Conservation (phyloP, 2,888 invertebrate species). For the Clivina fossor region DNA sequence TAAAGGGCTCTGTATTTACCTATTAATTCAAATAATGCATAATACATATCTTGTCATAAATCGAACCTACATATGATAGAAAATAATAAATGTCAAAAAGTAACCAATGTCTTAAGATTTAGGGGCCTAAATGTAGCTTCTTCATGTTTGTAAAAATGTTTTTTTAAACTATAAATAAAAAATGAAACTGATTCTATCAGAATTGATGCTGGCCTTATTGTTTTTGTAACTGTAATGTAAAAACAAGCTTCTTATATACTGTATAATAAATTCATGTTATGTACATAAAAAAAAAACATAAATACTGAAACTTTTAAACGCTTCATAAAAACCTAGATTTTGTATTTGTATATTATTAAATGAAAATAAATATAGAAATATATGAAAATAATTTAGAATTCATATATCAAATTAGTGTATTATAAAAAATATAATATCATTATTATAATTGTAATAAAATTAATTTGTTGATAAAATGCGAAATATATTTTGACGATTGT, state of each 20-base stretch:
- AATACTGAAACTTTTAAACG: constrained; percentile 1
- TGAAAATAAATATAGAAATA: constrained; percentile 3
- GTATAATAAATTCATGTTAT: constrained; percentile 10
- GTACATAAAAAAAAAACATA: constrained; percentile 7
- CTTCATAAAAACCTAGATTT: constrained; percentile 26
- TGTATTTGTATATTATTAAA: constrained; percentile 19
- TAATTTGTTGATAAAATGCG: constrained; percentile 20
- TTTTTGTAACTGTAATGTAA: constrained; percentile 18
- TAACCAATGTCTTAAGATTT: no score
- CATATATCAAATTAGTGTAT: constrained; percentile 15
- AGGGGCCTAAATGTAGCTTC: constrained; percentile 23
- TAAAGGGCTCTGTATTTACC: no score
- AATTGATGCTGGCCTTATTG: constrained; percentile 25
- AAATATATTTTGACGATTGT: constrained; percentile 30
- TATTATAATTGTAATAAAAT: constrained; percentile 8
- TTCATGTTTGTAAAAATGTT: no score
- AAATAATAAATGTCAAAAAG: no score
- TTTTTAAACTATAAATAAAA: constrained; percentile 14
- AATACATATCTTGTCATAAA: no score
- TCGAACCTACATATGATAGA: no score
- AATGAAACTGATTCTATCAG: constrained; percentile 13
- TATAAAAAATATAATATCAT: constrained; percentile 17
- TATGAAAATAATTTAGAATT: not conserved
- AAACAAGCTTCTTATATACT: not conserved
- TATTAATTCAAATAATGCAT: no score